Percentiles rank a stretch among this genome's conserved stretches.
Evolutionary conservation across 2,113 vertebrate species (phyloP).

Genomic region (Bos taurus): ARS-UCD2.0 NC_037342.1:30289001-30289500

Average conservation of each 20-base stretch:
- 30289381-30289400: neutral
- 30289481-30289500: neutral
- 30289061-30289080: slow-evolving; percentile 48
- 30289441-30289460: neutral
- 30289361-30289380: neutral
- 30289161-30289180: slow-evolving; percentile 17
- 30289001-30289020: neutral
- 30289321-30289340: neutral
- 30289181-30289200: neutral
- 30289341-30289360: neutral
- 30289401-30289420: neutral
- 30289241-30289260: neutral
- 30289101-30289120: slow-evolving; percentile 57
- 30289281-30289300: neutral
- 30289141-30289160: slow-evolving; percentile 64
- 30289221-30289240: neutral
- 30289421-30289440: neutral
- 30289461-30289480: neutral
- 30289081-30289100: slow-evolving; percentile 40
- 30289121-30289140: slow-evolving; percentile 57
- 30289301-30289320: neutral
- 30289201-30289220: slow-evolving; percentile 14
- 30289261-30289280: neutral
- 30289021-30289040: neutral
- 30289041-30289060: neutral